Percentiles rank a stretch among this genome's conserved stretches.
Conservation (phyloP, 2,113 vertebrate genomes). For the Phoenicopterus ruber region DNA sequence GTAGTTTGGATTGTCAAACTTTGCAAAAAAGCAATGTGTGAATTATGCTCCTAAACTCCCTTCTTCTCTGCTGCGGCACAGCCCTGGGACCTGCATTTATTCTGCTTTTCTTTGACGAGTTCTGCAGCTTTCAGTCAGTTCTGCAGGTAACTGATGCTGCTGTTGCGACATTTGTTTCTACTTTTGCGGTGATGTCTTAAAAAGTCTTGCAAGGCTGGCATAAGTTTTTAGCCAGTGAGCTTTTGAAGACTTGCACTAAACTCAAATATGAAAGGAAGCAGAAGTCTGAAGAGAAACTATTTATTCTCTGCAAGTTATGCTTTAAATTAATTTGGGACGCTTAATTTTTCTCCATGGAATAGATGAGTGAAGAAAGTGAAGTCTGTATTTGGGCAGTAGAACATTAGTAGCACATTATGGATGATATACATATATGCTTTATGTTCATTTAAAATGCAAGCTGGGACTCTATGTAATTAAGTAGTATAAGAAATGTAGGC, state of each 20-base stretch:
- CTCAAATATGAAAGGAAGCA: slow-evolving; percentile 48
- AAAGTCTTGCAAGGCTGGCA: neutral
- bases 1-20: slow-evolving; percentile 55
- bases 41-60: slow-evolving; percentile 53
- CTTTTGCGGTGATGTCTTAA: neutral
- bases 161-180: neutral
- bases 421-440: neutral
- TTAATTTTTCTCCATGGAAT: neutral
- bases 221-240: slow-evolving; percentile 39
- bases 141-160: slow-evolving; percentile 43
- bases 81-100: slow-evolving; percentile 49
- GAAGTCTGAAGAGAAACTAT: neutral
- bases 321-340: neutral
- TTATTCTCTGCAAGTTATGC: neutral
- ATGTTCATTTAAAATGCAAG: neutral
- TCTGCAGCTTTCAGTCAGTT: slow-evolving; percentile 10
- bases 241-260: slow-evolving; percentile 54
- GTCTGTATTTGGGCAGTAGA: neutral
- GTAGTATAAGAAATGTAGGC: neutral
- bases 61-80: slow-evolving; percentile 56
- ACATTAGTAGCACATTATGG: neutral
- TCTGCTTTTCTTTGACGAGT: slow-evolving; percentile 60
- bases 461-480: neutral
- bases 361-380: neutral
- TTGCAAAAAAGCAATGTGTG: slow-evolving; percentile 32